Evolutionary conservation across 92 coral and sea anemone species (phyloP).

Genomic region (Chrysogorgia sp.): DNA sequence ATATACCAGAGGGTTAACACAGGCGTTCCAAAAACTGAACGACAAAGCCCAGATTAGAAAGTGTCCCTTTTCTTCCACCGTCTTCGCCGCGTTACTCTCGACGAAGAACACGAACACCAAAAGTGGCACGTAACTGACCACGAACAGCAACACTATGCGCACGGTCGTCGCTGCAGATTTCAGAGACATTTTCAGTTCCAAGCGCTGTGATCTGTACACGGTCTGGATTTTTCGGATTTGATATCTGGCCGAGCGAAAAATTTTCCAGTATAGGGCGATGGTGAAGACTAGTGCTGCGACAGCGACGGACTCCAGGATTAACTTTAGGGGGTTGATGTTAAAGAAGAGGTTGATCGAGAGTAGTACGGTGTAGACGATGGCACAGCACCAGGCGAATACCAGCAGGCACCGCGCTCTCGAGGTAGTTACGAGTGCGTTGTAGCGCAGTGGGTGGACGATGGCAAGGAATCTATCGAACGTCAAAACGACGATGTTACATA

Average conservation of each 20-base stretch:
- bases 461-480: background rate
- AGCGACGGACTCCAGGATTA: background rate
- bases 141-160: background rate
- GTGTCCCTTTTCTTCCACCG: background rate
- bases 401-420: background rate
- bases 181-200: background rate
- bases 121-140: conserved; percentile 4
- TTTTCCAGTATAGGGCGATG: background rate
- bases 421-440: background rate
- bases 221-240: background rate
- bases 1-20: conserved; percentile 15
- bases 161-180: conserved; percentile 17
- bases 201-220: background rate
- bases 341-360: background rate
- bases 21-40: conserved; percentile 11
- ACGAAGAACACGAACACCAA: background rate
- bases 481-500: background rate
- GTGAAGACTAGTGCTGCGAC: background rate
- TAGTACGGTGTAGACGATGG: background rate
- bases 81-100: background rate
- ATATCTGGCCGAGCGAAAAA: background rate
- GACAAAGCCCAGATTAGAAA: background rate
- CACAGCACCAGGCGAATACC: background rate
- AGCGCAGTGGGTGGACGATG: background rate
- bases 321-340: background rate